Percentiles rank a stretch among this genome's conserved stretches.
These are phyloP conservation scores for Crossaster papposus DNA, from an alignment of 53 echinoderm and acorn worm genomes.

Conservation along the genomic window DNA sequence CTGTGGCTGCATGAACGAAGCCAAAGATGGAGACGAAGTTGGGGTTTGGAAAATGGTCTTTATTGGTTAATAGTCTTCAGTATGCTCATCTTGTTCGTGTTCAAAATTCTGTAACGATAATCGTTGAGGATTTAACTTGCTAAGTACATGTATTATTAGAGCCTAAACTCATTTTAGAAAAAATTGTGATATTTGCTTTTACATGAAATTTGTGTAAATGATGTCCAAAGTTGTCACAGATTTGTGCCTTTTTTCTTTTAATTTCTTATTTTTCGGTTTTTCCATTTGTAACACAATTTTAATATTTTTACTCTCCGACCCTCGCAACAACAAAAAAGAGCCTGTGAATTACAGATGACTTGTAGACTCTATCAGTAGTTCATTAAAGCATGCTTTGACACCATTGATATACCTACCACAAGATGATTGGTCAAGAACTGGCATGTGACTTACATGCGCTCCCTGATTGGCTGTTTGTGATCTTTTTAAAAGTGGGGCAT, in stretches of 20 bases:
- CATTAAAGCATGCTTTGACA: not conserved
- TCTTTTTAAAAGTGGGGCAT: not conserved
- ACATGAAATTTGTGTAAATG: not conserved
- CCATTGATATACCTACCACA: not conserved
- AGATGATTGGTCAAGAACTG: conserved; percentile 28
- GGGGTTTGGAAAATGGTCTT: too few relatives aligned
- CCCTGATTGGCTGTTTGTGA: conserved; percentile 48
- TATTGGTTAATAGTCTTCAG: too few relatives aligned
- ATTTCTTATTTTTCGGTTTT: not conserved
- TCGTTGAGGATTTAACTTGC: too few relatives aligned
- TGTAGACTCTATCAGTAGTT: not conserved
- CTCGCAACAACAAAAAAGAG: not conserved
- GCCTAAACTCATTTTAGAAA: too few relatives aligned
- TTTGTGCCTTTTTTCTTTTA: conserved; percentile 1
- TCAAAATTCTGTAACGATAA: too few relatives aligned
- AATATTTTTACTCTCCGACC: not conserved
- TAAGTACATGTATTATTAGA: not conserved
- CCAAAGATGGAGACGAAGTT: too few relatives aligned
- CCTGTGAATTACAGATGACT: not conserved
- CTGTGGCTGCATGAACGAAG: too few relatives aligned
- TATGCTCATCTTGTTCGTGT: too few relatives aligned
- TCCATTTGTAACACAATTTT: not conserved
- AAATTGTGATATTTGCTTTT: too few relatives aligned
- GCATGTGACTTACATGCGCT: conserved; percentile 15
- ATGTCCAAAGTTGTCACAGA: not conserved